Conservation (phyloP, 1,140 invertebrate species). For the Bradynema listronoti region DNA sequence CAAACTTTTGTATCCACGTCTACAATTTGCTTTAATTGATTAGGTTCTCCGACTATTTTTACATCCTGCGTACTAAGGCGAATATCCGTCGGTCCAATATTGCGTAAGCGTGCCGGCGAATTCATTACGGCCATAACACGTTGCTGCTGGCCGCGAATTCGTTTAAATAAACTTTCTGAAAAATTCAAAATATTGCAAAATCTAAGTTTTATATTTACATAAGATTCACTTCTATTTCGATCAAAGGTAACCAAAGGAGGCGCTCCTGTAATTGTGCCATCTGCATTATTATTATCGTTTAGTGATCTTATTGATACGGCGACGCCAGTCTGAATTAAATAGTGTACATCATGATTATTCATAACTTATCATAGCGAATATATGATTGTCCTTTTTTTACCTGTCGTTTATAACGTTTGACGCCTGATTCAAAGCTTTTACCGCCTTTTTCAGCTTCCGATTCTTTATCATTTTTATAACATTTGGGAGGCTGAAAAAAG, state of each 20-base stretch:
- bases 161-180: constrained; percentile 8
- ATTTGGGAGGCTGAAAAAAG: constrained; percentile 6
- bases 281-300: not conserved
- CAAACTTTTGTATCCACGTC: too few species aligned
- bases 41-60: not conserved
- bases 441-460: too few species aligned
- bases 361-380: not conserved
- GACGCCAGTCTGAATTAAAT: constrained; percentile 4
- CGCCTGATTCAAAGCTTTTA: too few species aligned
- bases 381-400: too few species aligned
- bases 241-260: constrained; percentile 4
- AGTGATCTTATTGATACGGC: constrained; percentile 6
- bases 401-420: too few species aligned
- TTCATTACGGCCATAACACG: not conserved
- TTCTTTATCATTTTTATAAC: not conserved
- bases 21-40: too few species aligned
- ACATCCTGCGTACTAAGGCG: constrained; percentile 1
- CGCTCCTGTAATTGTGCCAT: too few species aligned
- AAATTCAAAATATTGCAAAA: too few species aligned
- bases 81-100: not conserved
- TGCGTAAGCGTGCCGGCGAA: not conserved
- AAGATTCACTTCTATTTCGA: constrained; percentile 5
- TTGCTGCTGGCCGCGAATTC: too few species aligned
- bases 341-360: not conserved
- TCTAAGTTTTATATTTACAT: too few species aligned